Evolutionary conservation across 1,140 invertebrate genomes (phyloP).

Genomic region (Solenopsis fugax): DNA sequence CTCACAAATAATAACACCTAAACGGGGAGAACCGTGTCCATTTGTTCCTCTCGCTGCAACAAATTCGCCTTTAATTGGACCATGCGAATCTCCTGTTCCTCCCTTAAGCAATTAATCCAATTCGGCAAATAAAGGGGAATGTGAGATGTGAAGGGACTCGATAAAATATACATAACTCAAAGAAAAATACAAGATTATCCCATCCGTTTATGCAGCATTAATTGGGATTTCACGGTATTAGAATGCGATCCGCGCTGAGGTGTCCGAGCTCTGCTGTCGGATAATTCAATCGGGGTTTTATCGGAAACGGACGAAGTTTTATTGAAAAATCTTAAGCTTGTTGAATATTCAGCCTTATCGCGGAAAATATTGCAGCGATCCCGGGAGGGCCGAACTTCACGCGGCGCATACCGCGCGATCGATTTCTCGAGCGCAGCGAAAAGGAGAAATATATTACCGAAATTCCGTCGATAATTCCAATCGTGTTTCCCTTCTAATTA

Average conservation of each 20-base stretch:
- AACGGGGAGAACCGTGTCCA: too few relatives aligned
- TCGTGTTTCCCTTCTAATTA: slow-evolving; percentile 59
- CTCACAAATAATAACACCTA: too few relatives aligned
- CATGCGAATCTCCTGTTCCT: too few relatives aligned
- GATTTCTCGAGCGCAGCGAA: slow-evolving; percentile 44
- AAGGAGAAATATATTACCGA: slow-evolving; percentile 63
- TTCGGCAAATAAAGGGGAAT: background rate
- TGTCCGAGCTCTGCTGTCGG: too few relatives aligned
- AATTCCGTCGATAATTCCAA: slow-evolving; percentile 68
- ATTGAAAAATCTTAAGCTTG: slow-evolving; percentile 58
- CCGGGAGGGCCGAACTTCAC: slow-evolving; percentile 27
- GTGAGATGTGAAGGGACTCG: too few relatives aligned
- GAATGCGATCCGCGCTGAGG: background rate
- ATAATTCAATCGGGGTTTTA: slow-evolving; percentile 3
- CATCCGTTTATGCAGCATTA: background rate
- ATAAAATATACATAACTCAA: background rate
- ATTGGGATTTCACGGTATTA: background rate
- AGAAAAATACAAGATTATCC: background rate
- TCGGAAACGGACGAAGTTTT: slow-evolving; percentile 9
- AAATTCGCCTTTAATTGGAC: too few relatives aligned
- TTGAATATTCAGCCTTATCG: slow-evolving; percentile 53
- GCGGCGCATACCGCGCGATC: slow-evolving; percentile 65
- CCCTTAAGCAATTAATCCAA: background rate
- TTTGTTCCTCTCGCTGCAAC: too few relatives aligned
- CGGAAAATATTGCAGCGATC: slow-evolving; percentile 57